These are phyloP conservation scores for Hydractinia symbiolongicarpus DNA, from an alignment of 30 jellyfish, hydroid and myxozoan species.

Conservation along the genomic window DNA sequence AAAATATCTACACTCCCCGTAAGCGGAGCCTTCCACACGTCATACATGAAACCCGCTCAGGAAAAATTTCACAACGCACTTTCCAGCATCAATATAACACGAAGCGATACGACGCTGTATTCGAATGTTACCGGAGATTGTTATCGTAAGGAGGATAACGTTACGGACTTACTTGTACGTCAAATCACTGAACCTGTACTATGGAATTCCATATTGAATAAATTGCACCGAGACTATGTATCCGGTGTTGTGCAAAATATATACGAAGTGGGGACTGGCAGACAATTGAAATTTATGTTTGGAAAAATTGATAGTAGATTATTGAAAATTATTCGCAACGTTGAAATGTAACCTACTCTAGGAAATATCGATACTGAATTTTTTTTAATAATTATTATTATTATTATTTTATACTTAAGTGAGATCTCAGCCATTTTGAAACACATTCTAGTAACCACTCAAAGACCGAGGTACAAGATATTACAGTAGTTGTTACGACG, in stretches of 20 bases:
- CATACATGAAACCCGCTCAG: constrained; percentile 85
- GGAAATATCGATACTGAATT: no score
- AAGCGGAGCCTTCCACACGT: constrained; percentile 98
- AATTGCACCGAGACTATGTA: constrained; percentile 21
- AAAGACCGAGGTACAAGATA: no score
- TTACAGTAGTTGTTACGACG: no score
- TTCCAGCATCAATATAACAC: constrained; percentile 36
- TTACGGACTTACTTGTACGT: constrained; percentile 61
- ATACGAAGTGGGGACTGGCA: constrained; percentile 81
- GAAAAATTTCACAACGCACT: constrained; percentile 42
- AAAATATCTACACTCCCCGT: constrained; percentile 47
- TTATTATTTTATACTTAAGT: no score
- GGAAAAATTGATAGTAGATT: constrained; percentile 41
- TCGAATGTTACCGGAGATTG: constrained; percentile 94
- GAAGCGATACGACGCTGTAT: constrained; percentile 30
- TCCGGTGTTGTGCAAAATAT: constrained; percentile 30
- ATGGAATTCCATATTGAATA: constrained; percentile 54
- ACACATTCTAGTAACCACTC: no score
- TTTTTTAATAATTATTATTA: no score
- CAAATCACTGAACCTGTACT: constrained; percentile 84
- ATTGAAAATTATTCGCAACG: not conserved
- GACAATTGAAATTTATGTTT: constrained; percentile 60
- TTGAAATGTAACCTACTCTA: not conserved
- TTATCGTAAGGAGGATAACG: constrained; percentile 47
- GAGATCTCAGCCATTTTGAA: no score